Evolutionary conservation across 2,113 vertebrate genomes (phyloP).

Genomic region (Lamprologus lemairii): DNA sequence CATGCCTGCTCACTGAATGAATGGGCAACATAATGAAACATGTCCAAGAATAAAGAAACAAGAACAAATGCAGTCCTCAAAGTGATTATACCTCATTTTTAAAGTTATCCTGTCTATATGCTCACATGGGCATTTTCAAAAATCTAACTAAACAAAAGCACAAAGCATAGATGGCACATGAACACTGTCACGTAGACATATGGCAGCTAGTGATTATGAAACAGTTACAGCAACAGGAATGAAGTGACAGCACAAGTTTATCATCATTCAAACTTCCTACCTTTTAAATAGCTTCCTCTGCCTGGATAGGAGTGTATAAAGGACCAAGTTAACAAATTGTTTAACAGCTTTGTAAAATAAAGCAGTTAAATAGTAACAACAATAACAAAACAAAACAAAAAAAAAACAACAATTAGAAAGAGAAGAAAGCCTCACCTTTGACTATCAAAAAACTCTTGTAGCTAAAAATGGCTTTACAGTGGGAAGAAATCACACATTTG

Average conservation of each 20-base stretch:
- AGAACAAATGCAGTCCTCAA: not conserved
- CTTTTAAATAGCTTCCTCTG: constrained; percentile 37
- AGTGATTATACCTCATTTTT: not conserved
- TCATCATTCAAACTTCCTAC: constrained; percentile 49
- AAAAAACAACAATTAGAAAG: not conserved
- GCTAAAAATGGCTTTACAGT: not conserved
- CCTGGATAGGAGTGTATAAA: constrained; percentile 40
- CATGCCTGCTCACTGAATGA: not conserved
- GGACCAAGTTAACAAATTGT: constrained; percentile 51
- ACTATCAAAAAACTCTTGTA: not conserved
- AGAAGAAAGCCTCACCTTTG: not conserved
- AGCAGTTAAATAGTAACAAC: not conserved
- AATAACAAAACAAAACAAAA: not conserved
- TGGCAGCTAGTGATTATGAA: not conserved
- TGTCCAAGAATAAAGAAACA: not conserved
- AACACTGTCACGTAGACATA: not conserved
- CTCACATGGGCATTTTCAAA: not conserved
- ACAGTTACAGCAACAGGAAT: not conserved
- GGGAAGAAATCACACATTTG: not conserved
- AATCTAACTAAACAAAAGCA: not conserved
- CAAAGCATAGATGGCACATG: not conserved
- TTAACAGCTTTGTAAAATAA: constrained; percentile 39
- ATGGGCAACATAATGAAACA: not conserved
- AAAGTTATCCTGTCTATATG: not conserved
- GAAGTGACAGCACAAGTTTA: constrained; percentile 12